phyloP scores from a whole-genome alignment of 2,888 invertebrate genomes.

The Nymphalis urticae region DNA sequence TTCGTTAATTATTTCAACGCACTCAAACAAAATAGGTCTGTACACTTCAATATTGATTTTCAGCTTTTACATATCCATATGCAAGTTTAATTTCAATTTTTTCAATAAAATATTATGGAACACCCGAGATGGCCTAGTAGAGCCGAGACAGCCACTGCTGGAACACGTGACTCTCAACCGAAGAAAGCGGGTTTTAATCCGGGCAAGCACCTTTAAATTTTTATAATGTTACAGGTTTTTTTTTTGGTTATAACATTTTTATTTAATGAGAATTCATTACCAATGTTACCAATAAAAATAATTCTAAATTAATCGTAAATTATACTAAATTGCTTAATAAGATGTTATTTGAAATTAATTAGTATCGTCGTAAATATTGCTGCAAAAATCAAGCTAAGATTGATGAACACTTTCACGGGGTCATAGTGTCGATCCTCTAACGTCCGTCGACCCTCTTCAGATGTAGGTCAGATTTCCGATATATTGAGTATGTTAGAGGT shows the following conservation, averaged over 20 bases:
- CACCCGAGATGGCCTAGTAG: no score
- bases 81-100: no score
- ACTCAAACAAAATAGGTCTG: background rate
- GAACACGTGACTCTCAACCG: no score
- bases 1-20: background rate
- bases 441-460: constrained; percentile 1
- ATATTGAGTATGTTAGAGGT: background rate
- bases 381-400: constrained; percentile 1
- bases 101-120: no score
- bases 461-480: constrained; percentile 11
- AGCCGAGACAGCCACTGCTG: no score
- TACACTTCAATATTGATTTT: background rate
- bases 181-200: no score
- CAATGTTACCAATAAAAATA: no score
- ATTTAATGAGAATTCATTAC: no score
- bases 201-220: no score
- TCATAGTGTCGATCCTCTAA: constrained; percentile 1
- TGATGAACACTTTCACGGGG: background rate
- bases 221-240: no score
- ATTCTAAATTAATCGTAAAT: no score
- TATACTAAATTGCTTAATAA: background rate
- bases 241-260: no score
- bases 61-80: background rate
- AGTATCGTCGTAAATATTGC: background rate
- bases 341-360: background rate